These are phyloP conservation scores for Drosophila peninsularis DNA, from an alignment of 2,888 invertebrate genomes.

Conservation along the genomic window DNA sequence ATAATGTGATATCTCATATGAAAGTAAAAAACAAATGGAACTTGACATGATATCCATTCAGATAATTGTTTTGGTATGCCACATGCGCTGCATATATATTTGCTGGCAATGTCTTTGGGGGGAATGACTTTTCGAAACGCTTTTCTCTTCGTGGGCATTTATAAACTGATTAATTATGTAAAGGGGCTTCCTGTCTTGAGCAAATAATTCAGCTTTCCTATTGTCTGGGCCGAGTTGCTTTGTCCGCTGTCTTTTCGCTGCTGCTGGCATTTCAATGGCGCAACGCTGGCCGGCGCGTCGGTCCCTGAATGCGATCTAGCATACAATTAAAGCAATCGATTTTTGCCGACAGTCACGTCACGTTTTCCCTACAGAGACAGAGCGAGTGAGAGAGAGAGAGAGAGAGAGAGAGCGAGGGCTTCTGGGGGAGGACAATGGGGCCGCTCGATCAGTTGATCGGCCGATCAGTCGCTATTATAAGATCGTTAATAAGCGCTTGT, in stretches of 20 bases:
- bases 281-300: slow-evolving; percentile 14
- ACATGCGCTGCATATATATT: slow-evolving; percentile 12
- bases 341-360: slow-evolving; percentile 67
- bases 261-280: slow-evolving; percentile 55
- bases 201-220: slow-evolving; percentile 59
- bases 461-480: slow-evolving; percentile 75
- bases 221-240: slow-evolving; percentile 52
- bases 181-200: slow-evolving; percentile 80
- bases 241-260: slow-evolving; percentile 37
- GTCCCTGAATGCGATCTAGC: slow-evolving; percentile 34
- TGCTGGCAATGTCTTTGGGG: slow-evolving; percentile 11
- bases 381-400: neutral
- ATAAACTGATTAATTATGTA: slow-evolving; percentile 77
- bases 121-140: slow-evolving; percentile 37
- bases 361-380: slow-evolving; percentile 43
- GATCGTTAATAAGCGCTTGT: slow-evolving; percentile 82
- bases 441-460: slow-evolving; percentile 63
- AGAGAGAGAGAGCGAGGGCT: neutral
- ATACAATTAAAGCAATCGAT: slow-evolving; percentile 35
- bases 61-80: slow-evolving; percentile 8
- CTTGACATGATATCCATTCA: neutral
- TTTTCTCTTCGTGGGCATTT: slow-evolving; percentile 39
- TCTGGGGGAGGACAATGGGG: slow-evolving; percentile 54
- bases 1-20: neutral
- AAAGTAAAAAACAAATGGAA: neutral